Evolutionary conservation across 2,888 invertebrate genomes (phyloP), one percentile per base, ranked within the genome.

Genomic region (Acholoe squamosa): DNA sequence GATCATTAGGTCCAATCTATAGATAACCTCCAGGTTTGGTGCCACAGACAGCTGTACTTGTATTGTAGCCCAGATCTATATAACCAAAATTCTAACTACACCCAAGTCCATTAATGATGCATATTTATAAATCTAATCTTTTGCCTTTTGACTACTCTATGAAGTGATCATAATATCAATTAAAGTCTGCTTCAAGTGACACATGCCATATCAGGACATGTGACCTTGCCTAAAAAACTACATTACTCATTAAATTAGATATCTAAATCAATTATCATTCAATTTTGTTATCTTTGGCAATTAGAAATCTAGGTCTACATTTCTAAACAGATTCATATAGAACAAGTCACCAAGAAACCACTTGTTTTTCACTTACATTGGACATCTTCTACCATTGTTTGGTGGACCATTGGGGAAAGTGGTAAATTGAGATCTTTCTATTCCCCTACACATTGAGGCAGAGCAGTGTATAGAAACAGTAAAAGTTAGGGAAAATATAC

Each of bases 401-500:
- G 71, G 71, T 71, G 71, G 71, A 71, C 28, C 12, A 71, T 5
- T 14, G 25, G 71, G 71, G 71, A 71, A 71, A 71, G 5, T 22
- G 71, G 14, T 14, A 5, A 71, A 25, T 14, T 71, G 28, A 28
- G 25, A 14, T 71, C 71, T 71, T 25, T n/a, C 61, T 61, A 19
- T n/a, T 71, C 28, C 71, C 71, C 25, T 25, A 71, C 25, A 43
- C 43, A 43, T 25, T 28, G 3, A 7, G 28, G 31, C 71, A 71
- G 71, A 71, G 31, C 71, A 28, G 71, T 28, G 25, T n/a, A 14
- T 28, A 16, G 12, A 28, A 28, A 71, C 71, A 71, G 31, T 71
- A 25, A 71, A 71, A 71, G 71, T 25, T 71, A 71, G 14, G 71
- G 71, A 71, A 71, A 71, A 71, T 71, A 71, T 71, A 71, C 71